Conservation (phyloP, 2,888 invertebrate genomes). For the Orthosia cruda region DNA sequence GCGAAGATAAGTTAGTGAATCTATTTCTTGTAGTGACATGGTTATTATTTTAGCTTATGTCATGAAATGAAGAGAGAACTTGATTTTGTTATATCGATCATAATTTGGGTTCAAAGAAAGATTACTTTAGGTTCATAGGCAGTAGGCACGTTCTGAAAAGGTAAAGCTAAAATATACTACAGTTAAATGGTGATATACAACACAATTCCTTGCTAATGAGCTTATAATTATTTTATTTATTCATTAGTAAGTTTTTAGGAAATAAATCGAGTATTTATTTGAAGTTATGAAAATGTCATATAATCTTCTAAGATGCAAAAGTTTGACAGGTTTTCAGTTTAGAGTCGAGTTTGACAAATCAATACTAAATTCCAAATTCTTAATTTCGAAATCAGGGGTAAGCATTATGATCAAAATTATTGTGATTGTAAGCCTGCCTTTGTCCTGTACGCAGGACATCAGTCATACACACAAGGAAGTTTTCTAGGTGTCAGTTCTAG, state of each 20-base stretch:
- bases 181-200: not conserved
- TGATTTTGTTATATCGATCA: not conserved
- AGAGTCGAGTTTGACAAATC: no score
- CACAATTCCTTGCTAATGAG: not conserved
- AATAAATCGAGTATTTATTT: not conserved
- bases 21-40: not conserved
- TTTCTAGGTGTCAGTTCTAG: constrained; percentile 17
- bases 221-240: not conserved
- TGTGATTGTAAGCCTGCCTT: not conserved
- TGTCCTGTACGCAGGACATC: not conserved
- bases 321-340: no score
- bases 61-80: not conserved
- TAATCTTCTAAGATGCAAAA: no score
- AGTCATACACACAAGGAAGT: no score
- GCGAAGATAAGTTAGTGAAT: not conserved
- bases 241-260: not conserved
- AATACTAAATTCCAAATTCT: no score
- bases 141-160: not conserved
- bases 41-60: not conserved
- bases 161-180: not conserved
- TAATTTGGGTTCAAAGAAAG: not conserved
- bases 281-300: no score
- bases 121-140: no score
- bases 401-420: no score
- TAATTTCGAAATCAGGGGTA: no score